These are phyloP conservation scores for Apeira syringaria DNA, from an alignment of 2,888 invertebrate genomes.

Conservation along the genomic window DNA sequence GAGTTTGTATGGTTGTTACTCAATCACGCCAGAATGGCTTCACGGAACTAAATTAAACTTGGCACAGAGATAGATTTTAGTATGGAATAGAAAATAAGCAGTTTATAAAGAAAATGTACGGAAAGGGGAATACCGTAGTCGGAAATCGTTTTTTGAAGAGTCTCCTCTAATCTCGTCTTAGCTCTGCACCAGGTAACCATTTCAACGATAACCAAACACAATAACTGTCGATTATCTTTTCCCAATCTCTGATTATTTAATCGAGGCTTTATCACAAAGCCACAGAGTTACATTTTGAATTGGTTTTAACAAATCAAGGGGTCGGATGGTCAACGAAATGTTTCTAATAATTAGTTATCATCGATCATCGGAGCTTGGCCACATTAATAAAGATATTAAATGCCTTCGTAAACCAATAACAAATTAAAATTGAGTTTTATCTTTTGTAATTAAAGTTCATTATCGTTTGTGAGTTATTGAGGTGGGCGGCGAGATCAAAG, in stretches of 20 bases:
- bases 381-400: slow-evolving; percentile 80
- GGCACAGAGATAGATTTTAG: no score
- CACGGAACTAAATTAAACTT: no score
- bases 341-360: slow-evolving; percentile 80
- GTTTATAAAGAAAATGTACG: no score
- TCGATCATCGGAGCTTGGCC: slow-evolving; percentile 73
- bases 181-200: slow-evolving; percentile 37
- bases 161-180: slow-evolving; percentile 45
- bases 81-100: no score
- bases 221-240: slow-evolving; percentile 72
- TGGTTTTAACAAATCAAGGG: slow-evolving; percentile 36
- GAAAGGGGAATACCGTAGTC: no score
- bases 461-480: slow-evolving; percentile 8
- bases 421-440: slow-evolving; percentile 14
- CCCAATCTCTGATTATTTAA: slow-evolving; percentile 42
- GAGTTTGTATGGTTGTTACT: no score
- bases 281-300: slow-evolving; percentile 17
- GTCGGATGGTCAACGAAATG: slow-evolving; percentile 71
- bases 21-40: no score
- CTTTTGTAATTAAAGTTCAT: slow-evolving; percentile 1
- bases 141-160: slow-evolving; percentile 21
- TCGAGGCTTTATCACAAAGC: slow-evolving; percentile 12
- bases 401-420: slow-evolving; percentile 46
- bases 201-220: slow-evolving; percentile 76
- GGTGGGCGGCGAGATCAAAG: slow-evolving; percentile 68